Percentiles rank a stretch among this genome's conserved stretches.
Evolutionary conservation across 2,113 vertebrate genomes (phyloP).

Genomic region (Apteryx mantelli): DNA sequence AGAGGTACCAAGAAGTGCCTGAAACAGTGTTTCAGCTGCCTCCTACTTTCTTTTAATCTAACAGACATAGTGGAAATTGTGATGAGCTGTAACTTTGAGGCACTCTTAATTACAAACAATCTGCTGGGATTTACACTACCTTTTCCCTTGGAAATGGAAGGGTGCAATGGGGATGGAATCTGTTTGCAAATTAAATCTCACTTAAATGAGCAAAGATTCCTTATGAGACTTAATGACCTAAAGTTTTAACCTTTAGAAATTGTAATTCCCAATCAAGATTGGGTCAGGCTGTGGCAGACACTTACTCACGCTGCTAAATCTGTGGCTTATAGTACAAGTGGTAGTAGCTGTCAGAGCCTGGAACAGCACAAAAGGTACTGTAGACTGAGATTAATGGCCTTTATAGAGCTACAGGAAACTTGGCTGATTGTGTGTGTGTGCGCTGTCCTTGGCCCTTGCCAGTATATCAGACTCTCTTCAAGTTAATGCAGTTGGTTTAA

Average conservation of each 20-base stretch:
- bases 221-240: not conserved
- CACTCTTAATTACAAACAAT: constrained; percentile 31
- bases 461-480: not conserved
- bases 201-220: not conserved
- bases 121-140: not conserved
- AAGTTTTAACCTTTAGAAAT: not conserved
- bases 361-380: not conserved
- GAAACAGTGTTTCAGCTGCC: not conserved
- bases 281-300: not conserved
- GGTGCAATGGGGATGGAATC: not conserved
- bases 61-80: not conserved
- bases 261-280: not conserved
- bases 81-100: constrained; percentile 8
- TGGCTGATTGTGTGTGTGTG: not conserved
- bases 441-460: not conserved
- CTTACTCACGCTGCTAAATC: not conserved
- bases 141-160: not conserved
- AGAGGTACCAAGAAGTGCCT: not conserved
- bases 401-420: not conserved
- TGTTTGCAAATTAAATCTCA: not conserved
- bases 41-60: constrained; percentile 6
- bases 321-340: not conserved
- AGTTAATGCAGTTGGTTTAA: not conserved
- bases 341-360: not conserved
- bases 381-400: not conserved